These are phyloP conservation scores for Diprion similis DNA, from an alignment of 1,140 invertebrate genomes.

Conservation along the genomic window DNA sequence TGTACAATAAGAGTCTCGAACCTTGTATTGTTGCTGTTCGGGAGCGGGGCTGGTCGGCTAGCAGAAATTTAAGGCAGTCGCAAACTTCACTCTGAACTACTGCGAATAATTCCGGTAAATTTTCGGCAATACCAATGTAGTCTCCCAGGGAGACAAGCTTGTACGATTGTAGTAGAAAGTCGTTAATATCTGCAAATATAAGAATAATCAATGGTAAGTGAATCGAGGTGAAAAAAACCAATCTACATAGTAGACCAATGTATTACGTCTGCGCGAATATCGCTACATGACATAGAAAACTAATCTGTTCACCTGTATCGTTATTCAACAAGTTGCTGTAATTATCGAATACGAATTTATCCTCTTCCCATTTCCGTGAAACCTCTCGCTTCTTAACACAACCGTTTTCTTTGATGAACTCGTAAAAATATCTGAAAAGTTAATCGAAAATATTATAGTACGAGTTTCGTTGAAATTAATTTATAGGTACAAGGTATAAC, in stretches of 20 bases:
- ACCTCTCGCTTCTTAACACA: background rate
- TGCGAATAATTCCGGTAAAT: constrained; percentile 24
- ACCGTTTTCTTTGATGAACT: background rate
- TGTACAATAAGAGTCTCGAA: background rate
- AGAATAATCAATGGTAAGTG: background rate
- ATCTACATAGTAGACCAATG: background rate
- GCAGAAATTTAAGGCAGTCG: constrained; percentile 14
- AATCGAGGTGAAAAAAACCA: background rate
- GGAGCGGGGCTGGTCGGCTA: background rate
- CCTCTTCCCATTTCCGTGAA: background rate
- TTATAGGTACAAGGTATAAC: no score
- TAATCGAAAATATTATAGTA: background rate
- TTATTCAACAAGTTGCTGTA: background rate
- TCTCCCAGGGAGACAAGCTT: constrained; percentile 30
- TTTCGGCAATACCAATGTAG: constrained; percentile 27
- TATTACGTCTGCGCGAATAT: background rate
- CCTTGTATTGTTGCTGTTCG: background rate
- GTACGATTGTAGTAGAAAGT: constrained; percentile 33
- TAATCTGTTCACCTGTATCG: background rate
- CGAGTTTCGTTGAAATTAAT: background rate
- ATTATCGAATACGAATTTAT: constrained; percentile 4
- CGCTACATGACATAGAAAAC: background rate
- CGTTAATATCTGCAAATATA: constrained; percentile 31
- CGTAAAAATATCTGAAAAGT: background rate
- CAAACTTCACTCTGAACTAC: constrained; percentile 23